Percentiles rank a stretch among this genome's conserved stretches.
Evolutionary conservation across 1,140 invertebrate genomes (phyloP).

Genomic region (Anoplolepis gracilipes): DNA sequence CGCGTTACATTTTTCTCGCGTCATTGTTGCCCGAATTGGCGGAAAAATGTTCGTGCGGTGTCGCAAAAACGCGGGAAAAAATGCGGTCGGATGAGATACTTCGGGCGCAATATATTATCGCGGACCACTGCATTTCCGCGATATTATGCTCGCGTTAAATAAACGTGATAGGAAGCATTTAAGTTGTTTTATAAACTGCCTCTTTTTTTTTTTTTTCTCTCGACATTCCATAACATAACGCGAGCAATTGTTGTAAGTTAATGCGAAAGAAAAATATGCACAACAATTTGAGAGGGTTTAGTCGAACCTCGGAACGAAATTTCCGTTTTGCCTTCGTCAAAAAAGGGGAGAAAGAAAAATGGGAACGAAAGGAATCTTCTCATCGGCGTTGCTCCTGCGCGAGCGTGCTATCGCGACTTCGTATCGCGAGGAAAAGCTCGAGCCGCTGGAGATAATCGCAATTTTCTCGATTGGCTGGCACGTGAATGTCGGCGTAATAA

Average conservation of each 20-base stretch:
- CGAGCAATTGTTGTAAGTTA: not conserved
- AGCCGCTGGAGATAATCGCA: constrained; percentile 40
- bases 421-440: constrained; percentile 46
- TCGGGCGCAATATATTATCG: not conserved
- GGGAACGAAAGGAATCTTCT: not conserved
- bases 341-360: not conserved
- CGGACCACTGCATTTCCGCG: not conserved
- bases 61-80: constrained; percentile 8
- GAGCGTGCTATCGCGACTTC: constrained; percentile 33
- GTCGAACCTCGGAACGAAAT: not conserved
- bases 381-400: not conserved
- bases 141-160: constrained; percentile 7
- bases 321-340: not conserved
- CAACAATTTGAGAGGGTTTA: not conserved
- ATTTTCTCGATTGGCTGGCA: constrained; percentile 53
- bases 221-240: not conserved
- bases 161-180: constrained; percentile 2
- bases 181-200: no score
- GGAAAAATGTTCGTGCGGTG: constrained; percentile 31
- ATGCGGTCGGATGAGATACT: not conserved
- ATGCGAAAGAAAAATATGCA: not conserved
- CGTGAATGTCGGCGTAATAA: constrained; percentile 50
- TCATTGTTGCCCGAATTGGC: constrained; percentile 53
- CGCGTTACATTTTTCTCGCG: constrained; percentile 51
- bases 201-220: no score